Base-by-base conservation (phyloP, 2,797 vertebrate genomes). In the Anguilla marmorata region DNA sequence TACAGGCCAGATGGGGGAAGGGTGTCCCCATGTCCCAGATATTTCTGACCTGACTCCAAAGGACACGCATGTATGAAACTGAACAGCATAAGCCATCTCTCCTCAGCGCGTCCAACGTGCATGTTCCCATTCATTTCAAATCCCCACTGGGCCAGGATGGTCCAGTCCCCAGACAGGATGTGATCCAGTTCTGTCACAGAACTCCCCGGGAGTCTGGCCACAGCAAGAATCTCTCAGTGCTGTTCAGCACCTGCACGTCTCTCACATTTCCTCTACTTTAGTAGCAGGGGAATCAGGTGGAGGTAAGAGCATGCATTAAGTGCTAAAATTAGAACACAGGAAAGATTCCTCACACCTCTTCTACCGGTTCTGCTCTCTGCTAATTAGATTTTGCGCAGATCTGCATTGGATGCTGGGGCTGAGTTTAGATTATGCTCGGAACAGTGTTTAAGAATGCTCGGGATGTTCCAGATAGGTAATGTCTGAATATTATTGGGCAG, bases 311-410 rank as follows among this genome's bases (percentile, higher is more conserved):
- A 90, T 89, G 90, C 92, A 93, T 95, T 92, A 94, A 95, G 95
- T 94, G 91, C 93, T 92, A 92, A 94, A 95, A 94, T 92, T 91
- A 95, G 95, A 95, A 93, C 94, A 93, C 91, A 90, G 94, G 74
- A 93, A 93, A 93, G 91, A 93, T 93, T 94, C 91, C 91, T 91
- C 91, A 89, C 93, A 92, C 90, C 84, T 85, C 37, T 41, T 21
- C 30, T 6, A 16, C 5, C 37, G 12, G 92, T 89, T 92, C 91
- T 93, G 93, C 93, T 93, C 93, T 92, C 91, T 14, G 91, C 92
- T 95, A 94, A 95, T 94, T 95, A 94, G 1, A 33, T 37, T 58
- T 56, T 85, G 58, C 86, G 88, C 90, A 91, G 86, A 33, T 85
- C 9, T 88, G 88, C 87, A 86, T 66, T 86, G 1, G 80, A 60